A percentile compares a stretch with the other conserved stretches of the same genome.
phyloP scores from a whole-genome alignment of 2,888 invertebrate genomes.

The Apamea sordens region DNA sequence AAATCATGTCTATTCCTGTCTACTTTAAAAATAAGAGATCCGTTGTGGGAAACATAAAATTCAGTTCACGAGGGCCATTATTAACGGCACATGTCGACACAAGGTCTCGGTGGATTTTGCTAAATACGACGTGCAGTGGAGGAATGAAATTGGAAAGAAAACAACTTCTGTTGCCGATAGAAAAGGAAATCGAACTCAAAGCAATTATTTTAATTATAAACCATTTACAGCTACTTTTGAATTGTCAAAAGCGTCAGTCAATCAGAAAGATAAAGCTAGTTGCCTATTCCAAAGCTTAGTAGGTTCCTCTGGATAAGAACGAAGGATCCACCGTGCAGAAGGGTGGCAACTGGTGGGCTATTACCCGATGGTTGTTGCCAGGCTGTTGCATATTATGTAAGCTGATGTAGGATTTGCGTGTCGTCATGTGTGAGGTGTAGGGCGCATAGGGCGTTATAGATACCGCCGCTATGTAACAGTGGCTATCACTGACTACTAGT shows the following conservation, averaged over 20 bases:
- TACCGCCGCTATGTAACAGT: neutral
- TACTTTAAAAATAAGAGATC: too few species aligned
- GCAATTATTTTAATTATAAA: neutral
- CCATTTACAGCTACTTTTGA: neutral
- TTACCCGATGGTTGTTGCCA: too few species aligned
- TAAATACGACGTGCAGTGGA: neutral
- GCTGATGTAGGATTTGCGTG: neutral
- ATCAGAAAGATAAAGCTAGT: neutral
- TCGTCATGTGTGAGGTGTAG: too few species aligned
- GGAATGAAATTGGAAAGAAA: neutral
- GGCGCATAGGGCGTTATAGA: too few species aligned
- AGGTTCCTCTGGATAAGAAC: neutral
- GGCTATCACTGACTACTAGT: too few species aligned
- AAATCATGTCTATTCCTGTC: too few species aligned
- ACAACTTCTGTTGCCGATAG: neutral
- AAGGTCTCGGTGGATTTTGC: conserved; percentile 19
- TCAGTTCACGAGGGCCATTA: conserved; percentile 14
- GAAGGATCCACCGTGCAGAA: neutral
- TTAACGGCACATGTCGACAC: conserved; percentile 33
- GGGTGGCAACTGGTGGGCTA: neutral
- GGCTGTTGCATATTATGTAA: neutral
- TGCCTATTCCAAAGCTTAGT: neutral
- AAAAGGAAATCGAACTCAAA: neutral
- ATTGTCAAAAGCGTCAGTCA: neutral
- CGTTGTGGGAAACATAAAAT: conserved; percentile 43